These are phyloP conservation scores for Myotis daubentonii DNA, from an alignment of 2,797 vertebrate genomes.

Conservation along the genomic window DNA sequence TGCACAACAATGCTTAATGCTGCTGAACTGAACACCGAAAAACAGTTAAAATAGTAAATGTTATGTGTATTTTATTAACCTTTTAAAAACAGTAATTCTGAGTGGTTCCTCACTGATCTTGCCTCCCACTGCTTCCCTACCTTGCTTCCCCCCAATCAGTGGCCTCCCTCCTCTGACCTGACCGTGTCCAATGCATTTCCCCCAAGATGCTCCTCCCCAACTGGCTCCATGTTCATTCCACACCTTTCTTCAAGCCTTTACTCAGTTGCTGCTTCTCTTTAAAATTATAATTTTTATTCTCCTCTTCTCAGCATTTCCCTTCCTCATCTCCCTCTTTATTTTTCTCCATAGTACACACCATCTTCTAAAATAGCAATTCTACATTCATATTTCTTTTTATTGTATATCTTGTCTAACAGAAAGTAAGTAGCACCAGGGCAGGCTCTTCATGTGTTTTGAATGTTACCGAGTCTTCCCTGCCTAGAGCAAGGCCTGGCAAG, in stretches of 20 bases:
- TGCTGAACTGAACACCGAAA: rapidly evolving
- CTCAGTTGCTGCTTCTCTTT: background rate
- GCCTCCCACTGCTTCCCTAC: rapidly evolving
- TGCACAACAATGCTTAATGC: background rate
- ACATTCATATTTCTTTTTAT: background rate
- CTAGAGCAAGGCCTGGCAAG: background rate
- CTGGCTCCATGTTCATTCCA: background rate
- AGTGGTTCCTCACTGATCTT: background rate
- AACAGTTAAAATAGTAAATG: background rate
- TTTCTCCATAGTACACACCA: background rate
- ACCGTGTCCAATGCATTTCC: rapidly evolving
- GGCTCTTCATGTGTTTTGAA: background rate
- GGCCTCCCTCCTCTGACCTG: too few relatives aligned
- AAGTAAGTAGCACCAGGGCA: background rate
- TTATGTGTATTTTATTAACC: background rate
- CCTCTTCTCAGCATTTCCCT: background rate
- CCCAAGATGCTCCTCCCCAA: background rate
- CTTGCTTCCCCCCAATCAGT: too few relatives aligned
- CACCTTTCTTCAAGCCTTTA: background rate
- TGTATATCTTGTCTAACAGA: background rate
- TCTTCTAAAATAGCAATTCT: background rate
- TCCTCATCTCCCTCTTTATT: background rate
- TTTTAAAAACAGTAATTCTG: background rate
- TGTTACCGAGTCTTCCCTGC: background rate
- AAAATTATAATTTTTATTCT: background rate